Conservation (phyloP, 2,888 invertebrate genomes). For the Seladonia tumulorum region DNA sequence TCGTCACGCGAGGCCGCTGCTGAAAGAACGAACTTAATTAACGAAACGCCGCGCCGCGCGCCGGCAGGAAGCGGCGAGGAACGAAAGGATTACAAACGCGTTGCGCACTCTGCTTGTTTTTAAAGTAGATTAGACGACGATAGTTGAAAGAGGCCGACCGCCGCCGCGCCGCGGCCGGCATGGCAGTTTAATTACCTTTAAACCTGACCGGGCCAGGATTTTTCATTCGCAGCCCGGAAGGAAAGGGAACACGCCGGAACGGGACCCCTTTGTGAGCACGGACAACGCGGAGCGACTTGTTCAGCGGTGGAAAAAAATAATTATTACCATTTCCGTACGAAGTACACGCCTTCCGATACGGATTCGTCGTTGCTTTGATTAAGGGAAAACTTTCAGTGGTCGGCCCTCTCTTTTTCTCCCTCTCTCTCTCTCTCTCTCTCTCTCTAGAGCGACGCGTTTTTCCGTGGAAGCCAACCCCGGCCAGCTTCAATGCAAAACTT, state of each 20-base stretch:
- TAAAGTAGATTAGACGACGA: conserved; percentile 43
- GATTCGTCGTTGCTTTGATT: conserved; percentile 41
- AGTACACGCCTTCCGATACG: conserved; percentile 22
- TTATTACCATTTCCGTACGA: conserved; percentile 28
- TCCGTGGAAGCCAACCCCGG: conserved; percentile 23
- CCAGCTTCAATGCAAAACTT: conserved; percentile 46
- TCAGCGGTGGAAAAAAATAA: conserved; percentile 10
- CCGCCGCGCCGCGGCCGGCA: background rate
- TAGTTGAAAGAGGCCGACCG: conserved; percentile 21
- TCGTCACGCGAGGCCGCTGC: conserved; percentile 20
- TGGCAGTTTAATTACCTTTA: conserved; percentile 43
- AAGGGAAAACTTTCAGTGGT: conserved; percentile 42
- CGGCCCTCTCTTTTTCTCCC: background rate
- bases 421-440: background rate
- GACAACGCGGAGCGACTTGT: background rate
- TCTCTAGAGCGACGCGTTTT: conserved; percentile 38
- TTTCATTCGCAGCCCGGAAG: background rate
- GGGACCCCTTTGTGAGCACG: background rate
- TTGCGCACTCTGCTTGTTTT: conserved; percentile 17
- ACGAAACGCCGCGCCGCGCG: conserved; percentile 18
- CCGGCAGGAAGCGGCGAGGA: background rate
- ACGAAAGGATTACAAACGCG: conserved; percentile 5
- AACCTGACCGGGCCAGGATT: background rate
- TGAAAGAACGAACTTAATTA: conserved; percentile 39
- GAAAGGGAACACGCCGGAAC: background rate